Base-by-base conservation (phyloP, 2,888 invertebrate genomes). In the Cryptophagus acutangulus region DNA sequence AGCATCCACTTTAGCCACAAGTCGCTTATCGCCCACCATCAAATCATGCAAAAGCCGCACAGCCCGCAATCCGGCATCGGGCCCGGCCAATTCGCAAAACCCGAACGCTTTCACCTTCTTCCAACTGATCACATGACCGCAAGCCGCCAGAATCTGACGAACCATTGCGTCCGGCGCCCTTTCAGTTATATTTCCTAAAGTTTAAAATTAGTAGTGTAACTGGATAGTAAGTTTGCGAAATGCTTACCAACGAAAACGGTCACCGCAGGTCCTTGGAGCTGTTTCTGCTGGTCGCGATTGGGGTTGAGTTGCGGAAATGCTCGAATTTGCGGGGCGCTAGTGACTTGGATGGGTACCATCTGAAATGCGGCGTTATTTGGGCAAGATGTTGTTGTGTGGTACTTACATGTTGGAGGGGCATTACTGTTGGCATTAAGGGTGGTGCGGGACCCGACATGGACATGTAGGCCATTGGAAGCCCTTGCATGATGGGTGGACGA, bases 61-160 rank as follows among this genome's bases (percentile, higher is more conserved):
- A 51, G 96, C 94, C 50, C 97, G 78, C 54, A 97, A 75, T 26
- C 96, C 97, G 13, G 95, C 89, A 71, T 95, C 94, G 12, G 97
- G 95, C 42, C 89, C 86, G 52, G 89, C 91, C 70, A 91, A 92
- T 74, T 97, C 97, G 73, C 96, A 94, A 74, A 97, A 99, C 6
- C 97, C 97, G 71, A 97, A 97, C 1, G 91, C 92, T 66, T 93
- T 91, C 12, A 97, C 95, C 44, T 97, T 79, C 71, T 97, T 97
- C 99, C 99, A 99, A 57, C 87, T 89, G 9, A 91, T 76, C 35
- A 99, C 93, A 46, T 86, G 84, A 2, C 99, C 99, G 74, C 96
- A 97, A 38, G 92, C 84, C 62, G 85, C 82, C 37, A 99, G 74
- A 63, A 99, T 83, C 56, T 89, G 87, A 53, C 94, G 81, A 25